A percentile compares a stretch with the other conserved stretches of the same genome.
phyloP scores from a whole-genome alignment of 2,888 invertebrate species.

The Scaptomyza caliginosa region DNA sequence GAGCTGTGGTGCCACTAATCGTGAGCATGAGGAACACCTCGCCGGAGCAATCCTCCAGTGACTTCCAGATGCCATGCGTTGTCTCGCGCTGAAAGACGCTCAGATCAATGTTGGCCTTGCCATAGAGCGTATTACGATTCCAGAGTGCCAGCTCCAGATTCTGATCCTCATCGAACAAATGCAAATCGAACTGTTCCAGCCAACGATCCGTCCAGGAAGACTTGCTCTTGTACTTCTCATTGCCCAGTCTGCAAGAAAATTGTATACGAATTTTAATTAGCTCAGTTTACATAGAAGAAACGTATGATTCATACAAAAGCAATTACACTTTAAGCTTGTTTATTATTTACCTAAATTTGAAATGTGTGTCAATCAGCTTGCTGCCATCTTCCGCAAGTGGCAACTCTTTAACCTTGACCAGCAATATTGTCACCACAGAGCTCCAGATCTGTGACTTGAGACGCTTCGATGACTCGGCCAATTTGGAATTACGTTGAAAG shows the following conservation, averaged over 20 bases:
- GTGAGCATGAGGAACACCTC: constrained; percentile 95
- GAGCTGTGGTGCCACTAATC: constrained; percentile 96
- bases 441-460: constrained; percentile 98
- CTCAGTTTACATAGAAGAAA: too few species aligned
- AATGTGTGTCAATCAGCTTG: constrained; percentile 95
- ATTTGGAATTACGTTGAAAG: constrained; percentile 90
- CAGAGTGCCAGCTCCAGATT: constrained; percentile 95
- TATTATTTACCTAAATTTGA: constrained; percentile 94
- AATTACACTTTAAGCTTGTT: too few species aligned
- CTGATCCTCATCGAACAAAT: constrained; percentile 97
- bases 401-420: constrained; percentile 97
- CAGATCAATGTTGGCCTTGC: constrained; percentile 93
- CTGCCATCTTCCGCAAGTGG: constrained; percentile 93
- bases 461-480: constrained; percentile 92
- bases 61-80: constrained; percentile 95
- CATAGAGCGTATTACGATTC: constrained; percentile 84
- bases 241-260: constrained; percentile 89
- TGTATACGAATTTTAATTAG: background rate
- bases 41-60: constrained; percentile 94
- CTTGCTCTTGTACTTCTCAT: constrained; percentile 98
- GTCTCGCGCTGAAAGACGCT: constrained; percentile 93
- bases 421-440: constrained; percentile 97
- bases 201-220: constrained; percentile 94
- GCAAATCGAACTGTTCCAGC: constrained; percentile 98
- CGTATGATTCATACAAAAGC: background rate